phyloP scores from a whole-genome alignment of 2,797 vertebrate species.

The Manis crassicaudata region DNA sequence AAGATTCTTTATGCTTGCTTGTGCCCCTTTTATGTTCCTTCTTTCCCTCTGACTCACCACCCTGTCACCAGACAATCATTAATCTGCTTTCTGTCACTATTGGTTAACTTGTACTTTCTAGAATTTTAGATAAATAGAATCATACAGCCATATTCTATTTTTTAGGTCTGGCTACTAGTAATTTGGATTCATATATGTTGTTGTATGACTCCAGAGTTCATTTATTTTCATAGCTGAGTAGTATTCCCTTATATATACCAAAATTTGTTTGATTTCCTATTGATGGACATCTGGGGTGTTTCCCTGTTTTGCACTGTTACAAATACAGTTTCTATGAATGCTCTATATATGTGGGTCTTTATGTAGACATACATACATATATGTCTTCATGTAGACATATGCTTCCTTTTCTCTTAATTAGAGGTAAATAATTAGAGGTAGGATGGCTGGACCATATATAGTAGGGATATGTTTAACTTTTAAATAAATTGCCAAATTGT shows the following conservation, averaged over 20 bases:
- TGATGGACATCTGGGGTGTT: neutral
- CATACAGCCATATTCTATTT: neutral
- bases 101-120: neutral
- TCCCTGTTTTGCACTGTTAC: neutral
- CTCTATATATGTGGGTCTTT: neutral
- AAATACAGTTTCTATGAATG: neutral
- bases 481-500: neutral
- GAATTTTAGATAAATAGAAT: constrained; percentile 1
- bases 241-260: neutral
- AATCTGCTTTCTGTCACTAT: neutral
- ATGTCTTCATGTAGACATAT: neutral
- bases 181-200: neutral
- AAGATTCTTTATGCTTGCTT: neutral
- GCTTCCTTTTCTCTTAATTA: neutral
- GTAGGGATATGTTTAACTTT: neutral
- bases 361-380: neutral
- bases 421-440: neutral
- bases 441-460: neutral
- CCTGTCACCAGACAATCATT: neutral
- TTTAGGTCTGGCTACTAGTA: neutral
- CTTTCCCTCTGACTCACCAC: neutral
- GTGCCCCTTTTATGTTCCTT: neutral
- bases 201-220: neutral
- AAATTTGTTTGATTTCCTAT: neutral
- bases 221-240: neutral